Evolutionary conservation across 2,888 invertebrate species (phyloP), one percentile per base, ranked within the genome.

Genomic region (Epirrita christyi): DNA sequence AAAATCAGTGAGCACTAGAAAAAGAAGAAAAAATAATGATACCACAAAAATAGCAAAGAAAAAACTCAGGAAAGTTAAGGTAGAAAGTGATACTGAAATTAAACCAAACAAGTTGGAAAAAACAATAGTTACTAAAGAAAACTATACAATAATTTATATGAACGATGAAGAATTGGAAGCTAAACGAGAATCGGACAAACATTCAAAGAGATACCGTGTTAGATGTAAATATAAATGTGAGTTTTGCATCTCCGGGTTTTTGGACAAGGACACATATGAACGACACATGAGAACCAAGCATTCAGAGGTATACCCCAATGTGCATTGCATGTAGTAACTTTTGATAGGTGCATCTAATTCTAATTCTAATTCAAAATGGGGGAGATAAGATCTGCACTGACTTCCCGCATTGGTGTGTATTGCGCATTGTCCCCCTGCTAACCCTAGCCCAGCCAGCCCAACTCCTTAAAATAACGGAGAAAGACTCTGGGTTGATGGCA

Each of bases 191-290:
- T 6, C 41, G 8, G 55, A 55, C 10, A 53, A 36, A 11, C 45
- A 37, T n/a, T 37, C 48, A 0, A 44, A 48, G 36, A 36, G 28
- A 14, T 55, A 48, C 9, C 51, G 47, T 52, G 45, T 21, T 14
- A 38, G 36, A 36, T 52, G 52, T 32, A 55, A 55, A 41, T 56
- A 44, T 34, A 60, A 42, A 43, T 60, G 55, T 44, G 52, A 60
- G 4, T 11, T 37, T 7, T 56, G 55, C 14, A 52, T 49, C 0
- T 15, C 48, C 0, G 52, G 57, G 37, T 54, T 55, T 40, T 4
- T 57, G 0, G 51, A 51, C 29, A 47, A 55, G 36, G 41, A 28
- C 0, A 47, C 32, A 21, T 59, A 40, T 27, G 51, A 59, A 1
- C 42, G 47, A 11, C 59, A 59, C 13, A 59, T 44, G 44, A 29